Evolutionary conservation across 2,113 vertebrate genomes (phyloP).

Genomic region (Mixornis gularis): DNA sequence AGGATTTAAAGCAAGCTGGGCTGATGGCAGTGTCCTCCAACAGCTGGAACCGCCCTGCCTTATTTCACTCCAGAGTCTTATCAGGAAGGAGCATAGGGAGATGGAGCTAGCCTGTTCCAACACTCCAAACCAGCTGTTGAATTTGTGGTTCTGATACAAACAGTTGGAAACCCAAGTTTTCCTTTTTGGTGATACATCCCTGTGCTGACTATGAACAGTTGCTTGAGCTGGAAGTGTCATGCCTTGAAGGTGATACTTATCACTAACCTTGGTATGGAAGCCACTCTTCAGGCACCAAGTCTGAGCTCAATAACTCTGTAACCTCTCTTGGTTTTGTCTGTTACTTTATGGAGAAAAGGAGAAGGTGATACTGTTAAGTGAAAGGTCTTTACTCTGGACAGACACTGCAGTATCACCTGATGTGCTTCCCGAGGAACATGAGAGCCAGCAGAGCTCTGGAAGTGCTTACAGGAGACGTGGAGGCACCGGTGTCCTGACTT

Average conservation of each 20-base stretch:
- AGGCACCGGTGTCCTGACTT: accelerated
- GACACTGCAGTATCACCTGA: accelerated
- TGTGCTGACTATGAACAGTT: accelerated
- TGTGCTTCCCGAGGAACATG: accelerated
- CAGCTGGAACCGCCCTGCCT: neutral
- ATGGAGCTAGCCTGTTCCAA: neutral
- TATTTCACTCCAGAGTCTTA: accelerated
- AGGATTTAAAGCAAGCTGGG: neutral
- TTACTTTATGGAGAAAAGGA: neutral
- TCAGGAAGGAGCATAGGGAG: neutral
- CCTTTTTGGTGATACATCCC: neutral
- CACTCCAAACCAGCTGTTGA: neutral
- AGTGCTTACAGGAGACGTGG: accelerated
- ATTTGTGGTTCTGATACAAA: neutral
- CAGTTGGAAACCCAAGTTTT: neutral
- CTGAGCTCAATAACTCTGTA: accelerated
- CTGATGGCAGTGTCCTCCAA: accelerated
- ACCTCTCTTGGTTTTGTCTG: too few relatives aligned
- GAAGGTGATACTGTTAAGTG: neutral
- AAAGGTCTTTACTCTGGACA: accelerated
- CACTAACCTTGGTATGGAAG: neutral
- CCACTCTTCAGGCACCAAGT: accelerated
- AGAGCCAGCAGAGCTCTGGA: neutral
- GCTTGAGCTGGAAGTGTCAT: neutral
- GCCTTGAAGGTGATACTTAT: neutral